A percentile compares a stretch with the other conserved stretches of the same genome.
Evolutionary conservation across 2,113 vertebrate genomes (phyloP).

Genomic region (Rynchops niger): DNA sequence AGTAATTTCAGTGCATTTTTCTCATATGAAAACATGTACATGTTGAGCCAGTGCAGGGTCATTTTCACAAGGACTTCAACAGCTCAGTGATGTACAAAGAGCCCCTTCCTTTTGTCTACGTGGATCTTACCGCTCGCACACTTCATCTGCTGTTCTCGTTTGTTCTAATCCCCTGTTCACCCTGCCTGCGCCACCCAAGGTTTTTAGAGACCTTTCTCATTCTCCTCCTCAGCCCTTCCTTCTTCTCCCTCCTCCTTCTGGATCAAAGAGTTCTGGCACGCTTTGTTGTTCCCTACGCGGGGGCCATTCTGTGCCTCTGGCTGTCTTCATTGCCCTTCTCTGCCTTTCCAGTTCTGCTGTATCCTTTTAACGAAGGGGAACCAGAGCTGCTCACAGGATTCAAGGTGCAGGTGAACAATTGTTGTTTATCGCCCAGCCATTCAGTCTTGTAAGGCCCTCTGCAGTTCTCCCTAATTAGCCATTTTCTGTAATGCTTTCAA

Average conservation of each 20-base stretch:
- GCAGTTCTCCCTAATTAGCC: background rate
- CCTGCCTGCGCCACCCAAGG: background rate
- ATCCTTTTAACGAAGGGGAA: background rate
- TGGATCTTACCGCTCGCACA: accelerated
- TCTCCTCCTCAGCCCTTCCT: background rate
- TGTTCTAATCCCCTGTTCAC: background rate
- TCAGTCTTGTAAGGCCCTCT: background rate
- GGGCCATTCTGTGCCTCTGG: background rate
- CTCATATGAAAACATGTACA: background rate
- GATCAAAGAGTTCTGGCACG: background rate
- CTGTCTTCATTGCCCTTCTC: background rate
- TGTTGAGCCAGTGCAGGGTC: background rate
- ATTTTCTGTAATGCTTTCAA: background rate
- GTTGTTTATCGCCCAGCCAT: background rate
- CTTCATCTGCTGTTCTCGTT: background rate
- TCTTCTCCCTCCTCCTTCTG: too few relatives aligned
- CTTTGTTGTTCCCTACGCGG: accelerated
- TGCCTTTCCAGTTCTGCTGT: background rate
- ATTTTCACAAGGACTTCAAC: background rate
- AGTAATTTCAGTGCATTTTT: background rate
- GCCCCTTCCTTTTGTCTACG: background rate
- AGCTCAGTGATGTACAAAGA: background rate
- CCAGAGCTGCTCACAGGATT: background rate
- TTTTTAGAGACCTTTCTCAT: background rate
- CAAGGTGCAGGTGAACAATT: background rate